Percentiles rank a stretch among this genome's conserved stretches.
These are phyloP conservation scores for Cryptoprocta ferox DNA, from an alignment of 2,797 vertebrate species.

Conservation along the genomic window DNA sequence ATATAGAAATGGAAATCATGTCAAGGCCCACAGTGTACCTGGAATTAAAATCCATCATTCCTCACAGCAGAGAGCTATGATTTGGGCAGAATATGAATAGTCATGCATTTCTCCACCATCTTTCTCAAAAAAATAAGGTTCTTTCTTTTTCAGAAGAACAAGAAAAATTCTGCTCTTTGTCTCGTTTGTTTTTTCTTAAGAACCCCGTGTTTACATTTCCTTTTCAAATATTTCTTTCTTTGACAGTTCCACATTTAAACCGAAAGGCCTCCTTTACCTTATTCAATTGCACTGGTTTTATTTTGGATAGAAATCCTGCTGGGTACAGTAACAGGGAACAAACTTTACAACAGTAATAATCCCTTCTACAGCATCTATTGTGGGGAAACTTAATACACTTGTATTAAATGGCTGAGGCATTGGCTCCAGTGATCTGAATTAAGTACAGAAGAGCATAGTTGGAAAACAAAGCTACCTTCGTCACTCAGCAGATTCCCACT, in stretches of 20 bases:
- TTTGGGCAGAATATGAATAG: conserved; percentile 79
- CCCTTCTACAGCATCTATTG: conserved; percentile 64
- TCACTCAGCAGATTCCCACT: not conserved
- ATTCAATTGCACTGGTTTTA: conserved; percentile 67
- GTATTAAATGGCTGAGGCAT: conserved; percentile 62
- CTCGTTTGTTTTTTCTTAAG: conserved; percentile 37
- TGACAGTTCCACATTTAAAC: conserved; percentile 71
- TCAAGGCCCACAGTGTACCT: conserved; percentile 83
- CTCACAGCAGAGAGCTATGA: conserved; percentile 77
- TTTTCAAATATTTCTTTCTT: conserved; percentile 63
- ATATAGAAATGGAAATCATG: conserved; percentile 87
- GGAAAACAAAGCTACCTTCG: not conserved
- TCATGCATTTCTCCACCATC: conserved; percentile 77
- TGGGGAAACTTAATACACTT: conserved; percentile 67
- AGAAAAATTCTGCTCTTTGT: not conserved
- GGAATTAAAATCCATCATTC: conserved; percentile 88
- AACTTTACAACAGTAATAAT: conserved; percentile 72
- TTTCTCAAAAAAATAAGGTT: conserved; percentile 65
- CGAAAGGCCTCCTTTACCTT: conserved; percentile 45
- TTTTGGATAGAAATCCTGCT: conserved; percentile 67
- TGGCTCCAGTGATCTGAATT: conserved; percentile 62
- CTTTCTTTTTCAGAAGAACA: conserved; percentile 76
- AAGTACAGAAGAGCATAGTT: conserved; percentile 50
- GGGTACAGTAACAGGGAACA: conserved; percentile 69
- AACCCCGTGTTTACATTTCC: conserved; percentile 49